These are phyloP conservation scores for Steinernema scapterisci DNA, from an alignment of 2,888 invertebrate genomes.

Conservation along the genomic window DNA sequence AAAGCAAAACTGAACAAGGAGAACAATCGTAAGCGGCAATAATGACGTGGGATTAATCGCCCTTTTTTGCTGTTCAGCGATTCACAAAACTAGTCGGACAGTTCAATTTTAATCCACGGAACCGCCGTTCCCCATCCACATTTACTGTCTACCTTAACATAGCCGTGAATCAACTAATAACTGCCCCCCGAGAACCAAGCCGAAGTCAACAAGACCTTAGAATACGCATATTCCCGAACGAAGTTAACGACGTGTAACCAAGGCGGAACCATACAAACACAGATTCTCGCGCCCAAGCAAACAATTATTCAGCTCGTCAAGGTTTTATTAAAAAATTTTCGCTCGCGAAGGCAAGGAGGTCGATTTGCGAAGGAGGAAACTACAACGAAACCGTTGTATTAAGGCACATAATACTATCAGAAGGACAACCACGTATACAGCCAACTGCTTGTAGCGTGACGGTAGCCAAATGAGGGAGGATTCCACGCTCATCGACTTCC, in stretches of 20 bases:
- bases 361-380: neutral
- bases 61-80: constrained; percentile 23
- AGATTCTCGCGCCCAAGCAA: neutral
- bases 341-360: neutral
- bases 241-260: neutral
- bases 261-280: constrained; percentile 4
- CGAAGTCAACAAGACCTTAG: neutral
- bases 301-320: neutral
- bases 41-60: constrained; percentile 31
- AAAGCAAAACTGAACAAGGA: neutral
- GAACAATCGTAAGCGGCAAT: constrained; percentile 1
- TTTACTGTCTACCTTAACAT: neutral
- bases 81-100: constrained; percentile 26
- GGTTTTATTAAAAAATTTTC: neutral
- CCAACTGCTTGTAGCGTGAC: neutral
- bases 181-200: too few relatives aligned
- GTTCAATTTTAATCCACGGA: constrained; percentile 24
- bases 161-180: too few relatives aligned
- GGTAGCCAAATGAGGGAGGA: constrained; percentile 16
- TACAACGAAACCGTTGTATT: neutral
- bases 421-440: neutral
- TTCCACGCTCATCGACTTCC: neutral
- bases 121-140: constrained; percentile 1
- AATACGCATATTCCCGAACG: neutral
- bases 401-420: neutral